phyloP scores from a whole-genome alignment of 2,888 invertebrate genomes.

The Chymomyza caudatula region DNA sequence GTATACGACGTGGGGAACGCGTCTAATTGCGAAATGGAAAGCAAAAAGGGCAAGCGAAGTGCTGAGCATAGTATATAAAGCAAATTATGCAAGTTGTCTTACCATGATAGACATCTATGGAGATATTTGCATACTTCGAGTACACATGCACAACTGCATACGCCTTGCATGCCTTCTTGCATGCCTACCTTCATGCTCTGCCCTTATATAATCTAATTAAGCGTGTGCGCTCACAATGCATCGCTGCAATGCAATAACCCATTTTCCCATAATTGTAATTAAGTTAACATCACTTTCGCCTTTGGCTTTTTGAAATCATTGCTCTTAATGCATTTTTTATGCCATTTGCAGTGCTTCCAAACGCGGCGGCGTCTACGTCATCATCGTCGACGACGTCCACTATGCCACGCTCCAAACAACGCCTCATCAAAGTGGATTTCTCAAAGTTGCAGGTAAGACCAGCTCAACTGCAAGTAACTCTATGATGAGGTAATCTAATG shows the following conservation, averaged over 20 bases:
- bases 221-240: constrained; percentile 1
- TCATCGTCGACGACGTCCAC: constrained; percentile 68
- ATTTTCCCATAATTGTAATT: constrained; percentile 24
- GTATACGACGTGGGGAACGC: constrained; percentile 24
- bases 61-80: neutral
- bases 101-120: neutral
- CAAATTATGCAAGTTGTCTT: neutral
- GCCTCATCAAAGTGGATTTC: constrained; percentile 92
- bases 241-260: constrained; percentile 20
- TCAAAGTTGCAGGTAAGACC: constrained; percentile 84
- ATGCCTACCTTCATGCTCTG: neutral
- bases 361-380: constrained; percentile 64
- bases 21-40: constrained; percentile 24
- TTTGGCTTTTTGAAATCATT: constrained; percentile 3
- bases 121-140: neutral
- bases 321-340: constrained; percentile 9
- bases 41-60: neutral
- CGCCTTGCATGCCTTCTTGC: neutral
- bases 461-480: neutral
- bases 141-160: neutral
- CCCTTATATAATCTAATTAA: constrained; percentile 46
- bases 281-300: constrained; percentile 15
- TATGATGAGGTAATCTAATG: neutral
- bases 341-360: constrained; percentile 77
- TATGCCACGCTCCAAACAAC: constrained; percentile 77